Conservation (phyloP, 2,888 invertebrate species). For the Tipula lateralis region DNA sequence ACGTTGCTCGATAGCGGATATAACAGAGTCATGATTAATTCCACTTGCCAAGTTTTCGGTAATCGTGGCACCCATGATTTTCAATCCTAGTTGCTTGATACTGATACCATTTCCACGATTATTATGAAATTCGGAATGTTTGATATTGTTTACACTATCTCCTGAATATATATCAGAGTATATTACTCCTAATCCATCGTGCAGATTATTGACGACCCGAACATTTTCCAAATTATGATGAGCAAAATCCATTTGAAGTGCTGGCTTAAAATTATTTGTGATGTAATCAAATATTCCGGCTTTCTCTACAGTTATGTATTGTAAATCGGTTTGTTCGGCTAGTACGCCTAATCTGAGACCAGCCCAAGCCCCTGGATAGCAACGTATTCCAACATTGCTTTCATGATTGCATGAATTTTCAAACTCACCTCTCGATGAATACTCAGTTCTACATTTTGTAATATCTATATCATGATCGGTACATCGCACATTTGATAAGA, state of each 20-base stretch:
- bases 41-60: constrained; percentile 83
- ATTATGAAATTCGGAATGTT: constrained; percentile 76
- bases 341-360: constrained; percentile 86
- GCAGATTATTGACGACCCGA: constrained; percentile 76
- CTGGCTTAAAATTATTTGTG: constrained; percentile 80
- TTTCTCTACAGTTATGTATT: constrained; percentile 81
- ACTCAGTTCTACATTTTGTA: constrained; percentile 79
- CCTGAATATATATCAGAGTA: constrained; percentile 91
- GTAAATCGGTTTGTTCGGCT: constrained; percentile 79
- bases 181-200: constrained; percentile 88
- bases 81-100: constrained; percentile 80
- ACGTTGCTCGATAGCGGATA: constrained; percentile 76
- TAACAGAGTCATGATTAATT: constrained; percentile 85
- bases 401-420: constrained; percentile 85
- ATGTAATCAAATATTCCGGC: constrained; percentile 93
- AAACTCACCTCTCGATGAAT: constrained; percentile 58
- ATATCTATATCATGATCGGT: constrained; percentile 87
- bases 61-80: constrained; percentile 70
- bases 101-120: constrained; percentile 87
- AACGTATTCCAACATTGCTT: constrained; percentile 81
- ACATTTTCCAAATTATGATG: constrained; percentile 78
- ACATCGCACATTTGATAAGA: constrained; percentile 85
- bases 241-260: constrained; percentile 81
- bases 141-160: constrained; percentile 73
- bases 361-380: constrained; percentile 90